A percentile compares a stretch with the other conserved stretches of the same genome.
These are phyloP conservation scores for Rhabditoides inermis DNA, from an alignment of 2,888 invertebrate genomes.

Conservation along the genomic window DNA sequence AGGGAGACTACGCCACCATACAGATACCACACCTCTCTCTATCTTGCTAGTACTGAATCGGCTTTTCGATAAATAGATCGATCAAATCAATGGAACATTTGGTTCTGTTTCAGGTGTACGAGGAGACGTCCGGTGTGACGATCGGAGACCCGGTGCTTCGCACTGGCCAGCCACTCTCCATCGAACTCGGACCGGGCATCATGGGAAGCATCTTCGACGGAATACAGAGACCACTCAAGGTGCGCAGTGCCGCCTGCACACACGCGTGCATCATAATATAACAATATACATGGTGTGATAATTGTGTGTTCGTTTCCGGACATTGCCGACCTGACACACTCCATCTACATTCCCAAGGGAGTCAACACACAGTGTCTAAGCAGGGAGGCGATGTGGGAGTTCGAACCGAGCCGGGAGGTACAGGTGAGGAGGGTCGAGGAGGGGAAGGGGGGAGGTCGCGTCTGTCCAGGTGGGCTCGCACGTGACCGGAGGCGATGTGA, in stretches of 20 bases:
- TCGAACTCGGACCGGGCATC: constrained; percentile 96
- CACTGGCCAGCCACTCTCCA: constrained; percentile 96
- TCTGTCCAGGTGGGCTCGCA: constrained; percentile 81
- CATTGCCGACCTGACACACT: constrained; percentile 81
- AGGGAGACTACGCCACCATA: constrained; percentile 98
- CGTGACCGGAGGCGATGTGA: constrained; percentile 94
- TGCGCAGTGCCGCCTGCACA: not conserved
- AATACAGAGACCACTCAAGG: constrained; percentile 87
- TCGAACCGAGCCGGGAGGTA: constrained; percentile 59
- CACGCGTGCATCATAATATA: no score
- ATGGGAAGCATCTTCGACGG: constrained; percentile 99
- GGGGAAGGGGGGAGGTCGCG: constrained; percentile 80
- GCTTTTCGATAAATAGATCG: no score
- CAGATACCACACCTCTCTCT: constrained; percentile 71
- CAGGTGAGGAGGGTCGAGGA: constrained; percentile 77
- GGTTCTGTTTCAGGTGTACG: constrained; percentile 69
- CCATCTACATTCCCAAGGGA: constrained; percentile 99
- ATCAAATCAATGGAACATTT: no score
- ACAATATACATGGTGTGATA: no score
- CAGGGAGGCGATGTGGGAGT: not conserved
- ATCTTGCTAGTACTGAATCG: no score
- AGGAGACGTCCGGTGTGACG: constrained; percentile 77
- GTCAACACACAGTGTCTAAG: constrained; percentile 55
- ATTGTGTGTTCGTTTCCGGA: constrained; percentile 63
- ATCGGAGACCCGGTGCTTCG: constrained; percentile 97